These are phyloP conservation scores for Perca flavescens DNA, from an alignment of 2,113 vertebrate genomes.

Conservation along the genomic window DNA sequence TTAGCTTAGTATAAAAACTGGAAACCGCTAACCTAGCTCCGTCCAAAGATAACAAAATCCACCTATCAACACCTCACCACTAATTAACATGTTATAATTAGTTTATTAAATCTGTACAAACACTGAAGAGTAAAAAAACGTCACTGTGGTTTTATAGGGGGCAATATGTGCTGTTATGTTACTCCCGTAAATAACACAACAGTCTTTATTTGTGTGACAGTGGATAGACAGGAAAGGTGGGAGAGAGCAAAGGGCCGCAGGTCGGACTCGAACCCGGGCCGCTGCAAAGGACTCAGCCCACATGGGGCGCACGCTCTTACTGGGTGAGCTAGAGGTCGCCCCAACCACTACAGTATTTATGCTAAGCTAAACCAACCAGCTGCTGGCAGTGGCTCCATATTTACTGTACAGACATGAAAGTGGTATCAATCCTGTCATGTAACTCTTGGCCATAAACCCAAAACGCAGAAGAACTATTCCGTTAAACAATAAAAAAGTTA, in stretches of 20 bases:
- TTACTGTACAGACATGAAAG: not conserved
- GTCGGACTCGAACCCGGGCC: too few relatives aligned
- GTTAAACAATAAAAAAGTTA: not conserved
- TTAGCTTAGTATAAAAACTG: not conserved
- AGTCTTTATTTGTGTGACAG: too few relatives aligned
- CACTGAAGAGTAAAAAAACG: too few relatives aligned
- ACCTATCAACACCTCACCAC: not conserved
- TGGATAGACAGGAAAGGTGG: too few relatives aligned
- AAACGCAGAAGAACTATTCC: not conserved
- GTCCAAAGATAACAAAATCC: not conserved
- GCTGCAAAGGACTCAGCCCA: too few relatives aligned
- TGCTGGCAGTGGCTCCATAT: not conserved
- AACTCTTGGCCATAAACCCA: not conserved
- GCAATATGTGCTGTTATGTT: not conserved
- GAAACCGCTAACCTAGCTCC: too few relatives aligned
- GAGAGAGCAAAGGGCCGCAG: too few relatives aligned
- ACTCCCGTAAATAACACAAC: too few relatives aligned
- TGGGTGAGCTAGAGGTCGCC: too few relatives aligned
- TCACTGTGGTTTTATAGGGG: not conserved
- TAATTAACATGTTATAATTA: not conserved
- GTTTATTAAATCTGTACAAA: not conserved
- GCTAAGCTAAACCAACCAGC: not conserved
- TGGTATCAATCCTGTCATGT: not conserved
- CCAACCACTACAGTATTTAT: too few relatives aligned
- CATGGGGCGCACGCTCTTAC: too few relatives aligned